Conservation (phyloP, 2,113 vertebrate species). For the Gavia stellata region DNA sequence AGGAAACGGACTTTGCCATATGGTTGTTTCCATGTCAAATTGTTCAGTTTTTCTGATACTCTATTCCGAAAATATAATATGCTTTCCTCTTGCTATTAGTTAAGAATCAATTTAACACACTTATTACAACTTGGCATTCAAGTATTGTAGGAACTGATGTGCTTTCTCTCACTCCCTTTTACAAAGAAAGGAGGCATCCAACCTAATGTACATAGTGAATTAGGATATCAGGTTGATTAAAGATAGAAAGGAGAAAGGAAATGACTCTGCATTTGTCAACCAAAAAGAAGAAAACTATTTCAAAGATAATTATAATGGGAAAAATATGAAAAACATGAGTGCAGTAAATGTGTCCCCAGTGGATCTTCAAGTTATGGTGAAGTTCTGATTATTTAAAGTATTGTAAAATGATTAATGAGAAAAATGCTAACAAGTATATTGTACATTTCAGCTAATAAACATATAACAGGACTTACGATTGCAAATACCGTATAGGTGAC, state of each 20-base stretch:
- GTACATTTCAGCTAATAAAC: background rate
- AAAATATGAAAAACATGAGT: background rate
- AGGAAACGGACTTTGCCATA: background rate
- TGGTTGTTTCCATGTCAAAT: background rate
- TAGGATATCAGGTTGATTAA: background rate
- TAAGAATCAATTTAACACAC: background rate
- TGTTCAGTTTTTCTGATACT: background rate
- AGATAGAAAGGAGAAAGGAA: background rate
- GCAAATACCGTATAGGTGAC: background rate
- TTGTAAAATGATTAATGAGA: background rate
- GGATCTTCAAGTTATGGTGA: background rate
- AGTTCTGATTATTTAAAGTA: background rate
- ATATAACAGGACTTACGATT: background rate
- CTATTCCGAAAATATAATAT: background rate
- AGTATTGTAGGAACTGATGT: background rate
- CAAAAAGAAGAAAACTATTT: background rate
- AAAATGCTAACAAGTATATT: background rate
- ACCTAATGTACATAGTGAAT: background rate
- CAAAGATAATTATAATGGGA: background rate
- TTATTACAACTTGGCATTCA: background rate
- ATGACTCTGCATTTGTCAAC: background rate
- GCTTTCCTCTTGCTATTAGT: background rate
- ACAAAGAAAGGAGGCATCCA: background rate
- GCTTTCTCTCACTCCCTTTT: background rate
- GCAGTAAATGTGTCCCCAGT: background rate